Base-by-base conservation (phyloP, 1,140 invertebrate genomes). In the Anadara kagoshimensis region DNA sequence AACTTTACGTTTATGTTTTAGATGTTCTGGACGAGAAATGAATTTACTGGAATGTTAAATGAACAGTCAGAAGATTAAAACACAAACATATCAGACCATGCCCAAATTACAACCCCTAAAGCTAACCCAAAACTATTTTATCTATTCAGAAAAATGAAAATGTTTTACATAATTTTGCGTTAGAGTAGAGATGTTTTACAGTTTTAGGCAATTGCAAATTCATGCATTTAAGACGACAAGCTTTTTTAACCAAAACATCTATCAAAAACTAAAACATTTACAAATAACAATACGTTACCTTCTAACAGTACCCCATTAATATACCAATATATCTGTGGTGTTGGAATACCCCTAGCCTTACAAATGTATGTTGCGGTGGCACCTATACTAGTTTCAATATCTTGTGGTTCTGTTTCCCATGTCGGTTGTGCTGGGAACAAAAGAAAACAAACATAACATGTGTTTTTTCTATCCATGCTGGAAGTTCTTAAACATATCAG, bases 311-410 rank as follows among this genome's bases (percentile, higher is more conserved):
- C 36, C 43, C 70, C 70, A 67, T 99, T 99, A 88, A 98, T 94
- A 65, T 97, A 98, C 98, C 98, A 99, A 81, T 51, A 93, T 61
- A 98, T 96, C 76, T 94, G 92, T 0, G 98, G 98, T 63, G 94
- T 92, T 0, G 98, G 98, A 3, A 93, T 92, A 71, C 97, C 98
- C 11, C 91, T 92, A 0, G 98, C 98, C 69, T 93, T 92, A 89
- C 98, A 99, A 56, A 92, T 90, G 83, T 99, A 97, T 76, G 93
- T 92, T 0, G 95, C 94, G 12, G 92, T 94, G 86, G 98, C 97
- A 59, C 95, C 96, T 90, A 98, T 97, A 18, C 97, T 95, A 5
- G 94, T 94, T 82, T 95, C 96, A 57, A 94, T 91, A 77, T 96
- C 93, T 45, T 85, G 96, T 93, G 1, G 97, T 85, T 97, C 95